Percentiles rank a stretch among this genome's conserved stretches.
These are phyloP conservation scores for Pachydiplax longipennis DNA, from an alignment of 2,888 invertebrate species.

Conservation along the genomic window DNA sequence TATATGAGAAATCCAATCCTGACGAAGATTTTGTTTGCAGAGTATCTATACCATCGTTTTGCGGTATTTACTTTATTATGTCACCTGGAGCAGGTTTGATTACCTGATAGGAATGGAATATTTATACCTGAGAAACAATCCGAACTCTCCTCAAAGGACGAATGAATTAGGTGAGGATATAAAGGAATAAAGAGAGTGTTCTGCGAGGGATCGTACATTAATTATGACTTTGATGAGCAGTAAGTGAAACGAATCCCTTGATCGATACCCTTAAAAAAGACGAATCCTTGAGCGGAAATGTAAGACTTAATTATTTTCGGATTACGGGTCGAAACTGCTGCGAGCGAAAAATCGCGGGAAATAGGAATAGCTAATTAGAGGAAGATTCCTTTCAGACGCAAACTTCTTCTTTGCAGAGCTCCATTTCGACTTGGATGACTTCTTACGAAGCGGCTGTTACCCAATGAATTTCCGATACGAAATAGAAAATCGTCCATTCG, in stretches of 20 bases:
- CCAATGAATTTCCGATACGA: too few relatives aligned
- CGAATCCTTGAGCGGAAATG: not conserved
- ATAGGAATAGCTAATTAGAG: not conserved
- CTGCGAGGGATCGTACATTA: not conserved
- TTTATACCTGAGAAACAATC: too few relatives aligned
- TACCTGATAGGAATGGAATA: too few relatives aligned
- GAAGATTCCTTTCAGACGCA: not conserved
- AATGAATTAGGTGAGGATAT: too few relatives aligned
- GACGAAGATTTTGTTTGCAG: too few relatives aligned
- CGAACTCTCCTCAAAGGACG: too few relatives aligned
- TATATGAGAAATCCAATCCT: too few relatives aligned
- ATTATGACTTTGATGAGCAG: constrained; percentile 42
- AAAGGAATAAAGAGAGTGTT: not conserved
- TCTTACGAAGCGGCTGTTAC: not conserved
- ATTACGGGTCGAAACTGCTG: not conserved
- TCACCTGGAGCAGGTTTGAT: too few relatives aligned
- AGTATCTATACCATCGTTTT: too few relatives aligned
- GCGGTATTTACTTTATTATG: too few relatives aligned
- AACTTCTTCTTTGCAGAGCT: not conserved
- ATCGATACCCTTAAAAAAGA: too few relatives aligned
- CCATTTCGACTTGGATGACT: not conserved
- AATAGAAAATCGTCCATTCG: too few relatives aligned
- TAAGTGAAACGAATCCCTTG: constrained; percentile 1
- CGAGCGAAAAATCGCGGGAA: not conserved
- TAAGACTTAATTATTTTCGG: not conserved